Base-by-base conservation (phyloP, 1,140 invertebrate genomes). In the Carcinoscorpius rotundicauda region DNA sequence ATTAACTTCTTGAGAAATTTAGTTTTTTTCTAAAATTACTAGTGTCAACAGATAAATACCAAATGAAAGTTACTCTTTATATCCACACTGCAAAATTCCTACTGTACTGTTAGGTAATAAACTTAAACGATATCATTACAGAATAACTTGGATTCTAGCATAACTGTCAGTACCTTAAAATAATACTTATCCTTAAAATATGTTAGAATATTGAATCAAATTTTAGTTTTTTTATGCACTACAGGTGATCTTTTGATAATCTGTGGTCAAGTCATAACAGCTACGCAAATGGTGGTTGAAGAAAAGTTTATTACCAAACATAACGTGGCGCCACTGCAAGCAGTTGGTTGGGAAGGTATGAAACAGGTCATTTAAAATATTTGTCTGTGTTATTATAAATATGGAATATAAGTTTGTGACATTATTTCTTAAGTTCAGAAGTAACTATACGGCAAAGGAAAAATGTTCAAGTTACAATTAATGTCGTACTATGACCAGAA, bases 281-380 rank as follows among this genome's bases (percentile, higher is more conserved):
- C 92, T 2, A 80, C 84, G 60, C 92, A 97, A 80, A 95, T 97
- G 87, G 91, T 97, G 0, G 85, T 91, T 61, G 94, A 98, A 79
- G 93, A 98, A 76, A 94, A 92, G 78, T 94, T 86, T 79, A 82
- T 97, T 1, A 78, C 82, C 58, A 83, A 85, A 55, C 81, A 87
- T 64, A 88, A 95, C 76, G 90, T 97, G 57, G 87, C 90, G 3
- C 82, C 87, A 4, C 74, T 89, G 29, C 73, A 77, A 66, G 93
- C 90, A 49, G 89, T 96, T 56, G 94, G 94, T 4, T 94, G 88
- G 87, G 93, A 97, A 83, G 94, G 87, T 84, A 75, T 71, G 64
- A 69, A 52, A 52, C 52, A 9, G 3, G 51, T 3, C 11, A 53
- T 11, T 29, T 29, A 29, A 29, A 29, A 29, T 29, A 29, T 29